These are phyloP conservation scores for Pachycephus smyrnensis DNA, from an alignment of 2,888 invertebrate species.

Conservation along the genomic window DNA sequence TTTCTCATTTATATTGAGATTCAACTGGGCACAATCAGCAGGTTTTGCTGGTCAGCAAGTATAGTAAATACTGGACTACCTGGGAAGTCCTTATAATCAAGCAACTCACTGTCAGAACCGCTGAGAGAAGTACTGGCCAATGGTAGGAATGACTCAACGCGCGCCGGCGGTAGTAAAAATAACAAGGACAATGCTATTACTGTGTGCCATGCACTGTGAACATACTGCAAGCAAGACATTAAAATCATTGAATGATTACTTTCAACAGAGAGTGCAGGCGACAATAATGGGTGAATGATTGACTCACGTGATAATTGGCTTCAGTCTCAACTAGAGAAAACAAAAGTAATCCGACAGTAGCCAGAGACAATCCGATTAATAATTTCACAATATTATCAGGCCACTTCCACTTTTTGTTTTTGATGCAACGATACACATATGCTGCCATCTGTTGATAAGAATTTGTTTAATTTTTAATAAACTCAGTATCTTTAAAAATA, in stretches of 20 bases:
- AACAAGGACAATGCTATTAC: constrained; percentile 71
- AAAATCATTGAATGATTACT: neutral
- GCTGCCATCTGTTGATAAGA: constrained; percentile 44
- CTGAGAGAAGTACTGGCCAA: constrained; percentile 22
- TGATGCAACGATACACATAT: constrained; percentile 44
- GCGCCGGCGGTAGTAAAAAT: constrained; percentile 69
- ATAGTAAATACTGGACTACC: constrained; percentile 50
- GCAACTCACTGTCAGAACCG: constrained; percentile 46
- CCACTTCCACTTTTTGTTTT: constrained; percentile 41
- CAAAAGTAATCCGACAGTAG: constrained; percentile 68
- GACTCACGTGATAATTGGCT: constrained; percentile 69
- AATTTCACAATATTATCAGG: constrained; percentile 51
- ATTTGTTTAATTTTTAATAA: constrained; percentile 8
- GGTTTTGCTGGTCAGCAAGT: constrained; percentile 33
- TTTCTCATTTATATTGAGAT: constrained; percentile 11
- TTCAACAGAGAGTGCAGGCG: neutral
- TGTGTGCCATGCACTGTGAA: constrained; percentile 74
- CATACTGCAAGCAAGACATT: constrained; percentile 63
- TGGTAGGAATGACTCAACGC: constrained; percentile 20
- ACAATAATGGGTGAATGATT: neutral
- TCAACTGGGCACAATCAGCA: constrained; percentile 39
- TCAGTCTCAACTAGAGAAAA: constrained; percentile 73
- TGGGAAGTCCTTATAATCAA: constrained; percentile 44
- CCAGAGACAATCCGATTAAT: constrained; percentile 68
- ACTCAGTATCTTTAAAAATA: constrained; percentile 2